phyloP scores from a whole-genome alignment of 2,113 vertebrate genomes.

The Salvelinus namaycush region DNA sequence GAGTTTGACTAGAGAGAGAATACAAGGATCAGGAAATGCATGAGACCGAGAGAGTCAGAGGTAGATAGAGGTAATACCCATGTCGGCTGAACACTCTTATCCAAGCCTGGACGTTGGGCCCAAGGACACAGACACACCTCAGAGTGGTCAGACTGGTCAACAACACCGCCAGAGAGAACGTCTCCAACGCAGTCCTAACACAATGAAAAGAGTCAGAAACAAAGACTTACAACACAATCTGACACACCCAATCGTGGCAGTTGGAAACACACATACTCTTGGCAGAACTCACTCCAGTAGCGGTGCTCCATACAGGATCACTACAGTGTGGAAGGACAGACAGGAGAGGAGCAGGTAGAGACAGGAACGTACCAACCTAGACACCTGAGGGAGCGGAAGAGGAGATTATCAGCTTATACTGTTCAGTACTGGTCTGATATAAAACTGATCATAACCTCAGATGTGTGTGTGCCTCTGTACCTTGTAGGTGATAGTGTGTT shows the following conservation, averaged over 20 bases:
- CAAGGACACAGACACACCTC: slow-evolving; percentile 90
- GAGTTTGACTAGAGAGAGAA: background rate
- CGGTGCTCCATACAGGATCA: slow-evolving; percentile 94
- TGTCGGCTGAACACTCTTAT: slow-evolving; percentile 94
- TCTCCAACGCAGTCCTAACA: slow-evolving; percentile 85
- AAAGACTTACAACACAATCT: background rate
- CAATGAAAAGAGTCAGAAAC: background rate
- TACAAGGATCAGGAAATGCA: background rate
- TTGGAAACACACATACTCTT: background rate
- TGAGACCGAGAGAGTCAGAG: background rate
- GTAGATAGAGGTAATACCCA: slow-evolving; percentile 76
- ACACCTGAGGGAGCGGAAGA: slow-evolving; percentile 68
- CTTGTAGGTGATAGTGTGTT: slow-evolving; percentile 84
- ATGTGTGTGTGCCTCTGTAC: slow-evolving; percentile 56
- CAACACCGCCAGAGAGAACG: slow-evolving; percentile 88
- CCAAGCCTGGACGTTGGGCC: slow-evolving; percentile 93
- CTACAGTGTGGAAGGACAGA: slow-evolving; percentile 86
- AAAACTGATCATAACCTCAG: background rate
- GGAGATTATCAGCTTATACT: background rate
- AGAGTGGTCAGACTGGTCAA: slow-evolving; percentile 90
- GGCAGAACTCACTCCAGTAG: slow-evolving; percentile 88
- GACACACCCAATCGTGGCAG: background rate
- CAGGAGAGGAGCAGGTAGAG: slow-evolving; percentile 91
- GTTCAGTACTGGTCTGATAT: background rate
- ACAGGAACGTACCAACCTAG: slow-evolving; percentile 84